Evolutionary conservation across 1,140 invertebrate species (phyloP), one percentile per base, ranked within the genome.

Genomic region (Penaeus indicus): DNA sequence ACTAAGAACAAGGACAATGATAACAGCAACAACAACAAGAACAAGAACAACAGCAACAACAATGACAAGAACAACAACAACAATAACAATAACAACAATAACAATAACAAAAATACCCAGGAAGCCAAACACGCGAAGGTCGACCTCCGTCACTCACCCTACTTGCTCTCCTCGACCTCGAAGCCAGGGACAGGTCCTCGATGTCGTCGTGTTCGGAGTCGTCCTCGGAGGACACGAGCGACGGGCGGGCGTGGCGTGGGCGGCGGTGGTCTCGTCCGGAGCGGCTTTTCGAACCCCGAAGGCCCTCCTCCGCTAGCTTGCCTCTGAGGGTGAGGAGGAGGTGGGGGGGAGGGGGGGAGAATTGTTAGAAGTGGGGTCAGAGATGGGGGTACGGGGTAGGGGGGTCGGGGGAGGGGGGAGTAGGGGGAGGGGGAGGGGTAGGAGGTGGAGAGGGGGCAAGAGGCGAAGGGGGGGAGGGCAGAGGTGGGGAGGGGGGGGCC

Each of bases 171-270:
- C 88, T 75, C 8, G 78, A 25, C 47, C 84, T 89, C 54, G 88
- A 89, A 27, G 82, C 83, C 83, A 75, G 25, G 5, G 88, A 89
- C 63, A 89, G 78, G 63, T 89, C 88, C 10, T 79, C 88, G 13
- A 89, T 85, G 63, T 89, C 88, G 64, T 85, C 88, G 78, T 80
- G 78, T 7, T 80, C 78, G 21, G 78, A 80, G 32, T 64, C 47
- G 63, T 89, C 83, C 27, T 63, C 77, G 22, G 88, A 67, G 38
- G 88, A 54, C 25, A 89, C 72, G 0, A 89, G 78, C 27, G 86
- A 84, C 5, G n/a, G n/a, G n/a, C 83, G 77, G 42, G 64, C 72
- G 83, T 75, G 75, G 0, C 21, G 25, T 13, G 83, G 62, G 38
- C 42, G 63, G 5, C 75, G 16, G 21, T 16, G 79, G 21, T 25